Percentiles rank a stretch among this genome's conserved stretches.
Conservation (phyloP, 2,797 vertebrate species). For the Mustela erminea region DNA sequence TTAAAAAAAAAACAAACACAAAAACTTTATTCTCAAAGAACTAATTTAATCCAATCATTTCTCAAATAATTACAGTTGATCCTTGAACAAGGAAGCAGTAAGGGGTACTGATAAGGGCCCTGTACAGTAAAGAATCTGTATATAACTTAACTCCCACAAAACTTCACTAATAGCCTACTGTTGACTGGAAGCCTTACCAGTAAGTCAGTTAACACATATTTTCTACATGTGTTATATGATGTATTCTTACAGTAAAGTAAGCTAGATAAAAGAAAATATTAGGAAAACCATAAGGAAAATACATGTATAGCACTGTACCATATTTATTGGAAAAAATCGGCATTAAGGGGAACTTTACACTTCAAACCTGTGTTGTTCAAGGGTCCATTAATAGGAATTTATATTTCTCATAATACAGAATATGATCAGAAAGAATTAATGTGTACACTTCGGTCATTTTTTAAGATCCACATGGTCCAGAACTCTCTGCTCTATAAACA, state of each 20-base stretch:
- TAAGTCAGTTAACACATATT: not conserved
- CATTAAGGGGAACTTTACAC: not conserved
- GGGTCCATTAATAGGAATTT: not conserved
- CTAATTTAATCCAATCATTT: constrained; percentile 8
- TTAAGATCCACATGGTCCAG: not conserved
- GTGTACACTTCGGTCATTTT: not conserved
- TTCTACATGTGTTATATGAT: not conserved
- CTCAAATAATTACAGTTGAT: not conserved
- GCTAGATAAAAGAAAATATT: not conserved
- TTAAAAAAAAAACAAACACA: no score
- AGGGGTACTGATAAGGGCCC: not conserved
- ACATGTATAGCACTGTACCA: not conserved
- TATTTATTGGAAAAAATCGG: not conserved
- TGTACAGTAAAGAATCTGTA: not conserved
- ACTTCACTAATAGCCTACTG: not conserved
- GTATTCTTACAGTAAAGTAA: not conserved
- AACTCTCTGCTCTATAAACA: not conserved
- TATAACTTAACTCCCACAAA: not conserved
- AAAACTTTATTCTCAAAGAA: not conserved
- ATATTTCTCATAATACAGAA: not conserved
- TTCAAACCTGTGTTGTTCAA: not conserved
- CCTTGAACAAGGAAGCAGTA: not conserved
- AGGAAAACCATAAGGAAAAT: not conserved
- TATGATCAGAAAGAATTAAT: constrained; percentile 10
- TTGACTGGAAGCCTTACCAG: not conserved